These are phyloP conservation scores for Ianthella basta DNA, from an alignment of 37 sponge, comb jelly and placozoan species.

Conservation along the genomic window DNA sequence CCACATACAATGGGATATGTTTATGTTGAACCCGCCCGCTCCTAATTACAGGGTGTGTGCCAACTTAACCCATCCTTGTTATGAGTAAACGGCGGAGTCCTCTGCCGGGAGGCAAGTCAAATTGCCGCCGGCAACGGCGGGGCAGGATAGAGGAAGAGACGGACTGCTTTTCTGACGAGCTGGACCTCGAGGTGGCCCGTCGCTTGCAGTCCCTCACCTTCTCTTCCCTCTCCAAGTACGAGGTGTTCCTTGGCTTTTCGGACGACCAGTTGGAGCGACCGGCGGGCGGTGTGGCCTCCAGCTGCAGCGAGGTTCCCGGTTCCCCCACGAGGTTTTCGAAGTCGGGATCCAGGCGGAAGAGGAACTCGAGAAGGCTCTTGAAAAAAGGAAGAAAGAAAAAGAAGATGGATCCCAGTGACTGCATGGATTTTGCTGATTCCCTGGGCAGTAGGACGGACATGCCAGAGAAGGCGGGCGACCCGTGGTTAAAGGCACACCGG, in stretches of 20 bases:
- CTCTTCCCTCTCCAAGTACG: not conserved
- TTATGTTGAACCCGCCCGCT: too few species aligned
- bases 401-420: conserved; percentile 14
- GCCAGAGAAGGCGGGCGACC: conserved; percentile 20
- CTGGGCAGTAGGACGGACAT: not conserved
- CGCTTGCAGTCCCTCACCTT: conserved; percentile 14
- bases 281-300: not conserved
- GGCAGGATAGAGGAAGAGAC: not conserved
- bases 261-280: not conserved
- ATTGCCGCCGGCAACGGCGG: not conserved
- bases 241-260: conserved; percentile 7
- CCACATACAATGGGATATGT: too few species aligned
- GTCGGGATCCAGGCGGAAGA: not conserved
- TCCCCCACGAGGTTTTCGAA: conserved; percentile 22
- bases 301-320: conserved; percentile 30
- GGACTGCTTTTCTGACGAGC: conserved; percentile 9
- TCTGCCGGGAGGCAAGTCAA: not conserved
- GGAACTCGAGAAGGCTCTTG: conserved; percentile 5
- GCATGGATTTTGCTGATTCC: not conserved
- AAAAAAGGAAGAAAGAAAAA: conserved; percentile 17
- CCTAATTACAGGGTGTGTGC: too few species aligned
- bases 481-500: not conserved
- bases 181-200: conserved; percentile 24
- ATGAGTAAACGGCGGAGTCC: not conserved
- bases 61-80: too few species aligned